phyloP scores from a whole-genome alignment of 1,140 invertebrate genomes.

The Pseudobourletiella spinata region DNA sequence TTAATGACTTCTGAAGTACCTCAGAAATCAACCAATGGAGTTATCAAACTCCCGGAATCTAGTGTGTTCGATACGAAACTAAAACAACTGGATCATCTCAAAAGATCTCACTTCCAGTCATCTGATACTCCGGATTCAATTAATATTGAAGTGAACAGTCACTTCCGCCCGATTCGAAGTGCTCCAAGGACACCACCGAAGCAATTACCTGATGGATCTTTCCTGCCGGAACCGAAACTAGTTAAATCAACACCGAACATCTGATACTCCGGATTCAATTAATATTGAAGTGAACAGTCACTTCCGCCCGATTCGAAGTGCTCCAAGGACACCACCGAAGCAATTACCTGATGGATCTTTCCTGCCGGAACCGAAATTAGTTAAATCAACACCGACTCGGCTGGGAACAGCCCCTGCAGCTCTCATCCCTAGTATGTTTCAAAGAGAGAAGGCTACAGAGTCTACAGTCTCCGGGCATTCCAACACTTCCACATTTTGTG shows the following conservation, averaged over 20 bases:
- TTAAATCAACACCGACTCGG: conserved; percentile 15
- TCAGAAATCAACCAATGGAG: background rate
- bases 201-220: conserved; percentile 16
- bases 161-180: conserved; percentile 22
- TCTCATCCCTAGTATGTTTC: too few relatives aligned
- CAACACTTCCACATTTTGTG: too few relatives aligned
- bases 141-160: conserved; percentile 18
- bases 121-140: conserved; percentile 21
- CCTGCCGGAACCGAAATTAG: conserved; percentile 17
- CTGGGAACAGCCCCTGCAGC: background rate
- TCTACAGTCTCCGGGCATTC: too few relatives aligned
- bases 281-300: conserved; percentile 20
- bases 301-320: conserved; percentile 22
- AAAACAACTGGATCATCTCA: background rate
- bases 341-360: conserved; percentile 15
- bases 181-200: conserved; percentile 25
- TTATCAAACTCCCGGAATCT: background rate
- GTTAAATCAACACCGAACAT: conserved; percentile 18
- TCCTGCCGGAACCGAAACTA: conserved; percentile 16
- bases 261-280: conserved; percentile 20
- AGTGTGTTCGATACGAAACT: background rate
- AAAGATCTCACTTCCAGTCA: background rate
- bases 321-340: conserved; percentile 24
- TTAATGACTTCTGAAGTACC: background rate
- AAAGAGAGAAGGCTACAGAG: too few relatives aligned